A percentile compares a stretch with the other conserved stretches of the same genome.
Evolutionary conservation across 2,888 invertebrate species (phyloP).

Genomic region (Tineola bisselliella): DNA sequence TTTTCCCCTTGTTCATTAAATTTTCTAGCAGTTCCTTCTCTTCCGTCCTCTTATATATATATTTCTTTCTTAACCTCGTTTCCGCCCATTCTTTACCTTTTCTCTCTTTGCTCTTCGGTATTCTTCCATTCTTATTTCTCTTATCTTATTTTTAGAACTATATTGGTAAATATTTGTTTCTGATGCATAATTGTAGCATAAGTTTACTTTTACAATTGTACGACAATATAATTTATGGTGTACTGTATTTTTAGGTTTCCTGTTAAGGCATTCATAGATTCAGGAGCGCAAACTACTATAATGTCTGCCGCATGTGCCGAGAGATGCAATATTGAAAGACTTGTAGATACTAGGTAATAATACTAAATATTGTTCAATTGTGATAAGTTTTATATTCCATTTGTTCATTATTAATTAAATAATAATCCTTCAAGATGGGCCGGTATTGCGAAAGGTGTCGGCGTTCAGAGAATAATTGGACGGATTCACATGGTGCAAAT

Average conservation of each 20-base stretch:
- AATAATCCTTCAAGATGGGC: constrained; percentile 74
- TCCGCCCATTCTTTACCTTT: neutral
- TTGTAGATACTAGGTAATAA: constrained; percentile 79
- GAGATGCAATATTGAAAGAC: constrained; percentile 89
- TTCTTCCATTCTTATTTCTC: neutral
- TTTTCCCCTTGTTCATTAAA: no score
- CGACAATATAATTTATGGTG: no score
- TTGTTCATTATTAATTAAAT: neutral
- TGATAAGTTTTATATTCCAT: neutral
- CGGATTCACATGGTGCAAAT: constrained; percentile 97
- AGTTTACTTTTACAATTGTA: no score
- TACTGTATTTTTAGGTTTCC: constrained; percentile 66
- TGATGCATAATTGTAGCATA: no score
- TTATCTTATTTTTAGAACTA: no score
- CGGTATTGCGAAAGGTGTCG: constrained; percentile 97
- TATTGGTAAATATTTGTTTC: no score
- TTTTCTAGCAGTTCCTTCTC: no score
- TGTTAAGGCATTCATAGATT: constrained; percentile 98
- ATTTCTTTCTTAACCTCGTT: no score
- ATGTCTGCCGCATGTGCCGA: constrained; percentile 98
- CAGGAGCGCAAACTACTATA: constrained; percentile 97
- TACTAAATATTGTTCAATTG: neutral
- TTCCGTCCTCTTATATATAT: no score
- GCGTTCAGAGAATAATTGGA: constrained; percentile 94
- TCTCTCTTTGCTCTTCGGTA: neutral